These are phyloP conservation scores for Spheniscus mendiculus DNA, from an alignment of 2,113 vertebrate genomes.

Conservation along the genomic window DNA sequence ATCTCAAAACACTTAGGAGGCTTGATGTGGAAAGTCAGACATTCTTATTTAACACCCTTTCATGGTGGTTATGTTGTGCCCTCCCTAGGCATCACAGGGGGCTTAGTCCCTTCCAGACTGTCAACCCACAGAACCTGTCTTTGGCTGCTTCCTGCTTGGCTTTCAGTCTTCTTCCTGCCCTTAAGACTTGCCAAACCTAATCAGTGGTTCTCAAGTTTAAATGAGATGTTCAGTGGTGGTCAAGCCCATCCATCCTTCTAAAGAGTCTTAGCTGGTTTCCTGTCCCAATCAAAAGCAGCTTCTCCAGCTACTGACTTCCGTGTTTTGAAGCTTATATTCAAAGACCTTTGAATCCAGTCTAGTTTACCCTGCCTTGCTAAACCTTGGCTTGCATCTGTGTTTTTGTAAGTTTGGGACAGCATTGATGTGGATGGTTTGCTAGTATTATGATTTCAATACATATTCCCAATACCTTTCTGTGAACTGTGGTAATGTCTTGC, in stretches of 20 bases:
- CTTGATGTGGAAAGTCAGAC: neutral
- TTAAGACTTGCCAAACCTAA: neutral
- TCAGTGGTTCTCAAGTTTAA: neutral
- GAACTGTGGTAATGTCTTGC: neutral
- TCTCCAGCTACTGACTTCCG: accelerated
- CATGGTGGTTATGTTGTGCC: accelerated
- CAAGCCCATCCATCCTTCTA: neutral
- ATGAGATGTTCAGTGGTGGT: neutral
- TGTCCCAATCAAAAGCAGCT: neutral
- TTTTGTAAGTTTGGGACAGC: neutral
- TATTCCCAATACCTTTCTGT: neutral
- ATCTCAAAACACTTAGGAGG: neutral
- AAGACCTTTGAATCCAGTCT: too few relatives aligned
- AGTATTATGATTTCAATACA: neutral
- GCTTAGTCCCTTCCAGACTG: neutral
- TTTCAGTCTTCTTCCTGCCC: neutral
- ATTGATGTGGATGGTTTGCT: neutral
- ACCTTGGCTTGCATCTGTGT: accelerated
- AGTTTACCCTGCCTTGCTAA: too few relatives aligned
- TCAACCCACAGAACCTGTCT: neutral
- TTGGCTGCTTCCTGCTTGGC: neutral
- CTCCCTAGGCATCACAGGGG: neutral
- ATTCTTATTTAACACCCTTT: neutral
- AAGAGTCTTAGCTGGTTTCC: neutral
- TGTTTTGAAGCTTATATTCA: neutral